Conservation (phyloP, 2,797 vertebrate species). For the Catharus ustulatus region DNA sequence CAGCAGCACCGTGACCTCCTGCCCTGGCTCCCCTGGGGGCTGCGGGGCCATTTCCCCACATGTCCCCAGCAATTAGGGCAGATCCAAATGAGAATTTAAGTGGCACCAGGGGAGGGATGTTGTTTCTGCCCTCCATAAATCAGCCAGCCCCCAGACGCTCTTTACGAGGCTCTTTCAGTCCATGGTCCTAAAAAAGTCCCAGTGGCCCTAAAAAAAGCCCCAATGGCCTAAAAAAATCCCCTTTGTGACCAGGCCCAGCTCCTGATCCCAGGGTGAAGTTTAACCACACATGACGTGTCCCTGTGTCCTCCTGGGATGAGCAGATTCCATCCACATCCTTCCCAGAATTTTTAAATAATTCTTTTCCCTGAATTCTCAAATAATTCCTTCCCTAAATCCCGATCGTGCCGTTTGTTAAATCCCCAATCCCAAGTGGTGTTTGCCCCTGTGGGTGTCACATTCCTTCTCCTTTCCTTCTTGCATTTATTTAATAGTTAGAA, state of each 20-base stretch:
- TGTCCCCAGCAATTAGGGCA: constrained; percentile 9
- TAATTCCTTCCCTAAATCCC: fast-evolving
- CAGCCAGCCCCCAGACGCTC: neutral
- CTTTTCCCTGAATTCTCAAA: fast-evolving
- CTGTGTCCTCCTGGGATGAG: fast-evolving
- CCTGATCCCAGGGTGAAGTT: neutral
- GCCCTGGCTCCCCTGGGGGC: neutral
- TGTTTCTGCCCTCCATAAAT: constrained; percentile 42
- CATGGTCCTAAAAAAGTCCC: neutral
- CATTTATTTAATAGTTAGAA: fast-evolving
- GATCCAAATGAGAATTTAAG: constrained; percentile 7
- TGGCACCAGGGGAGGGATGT: constrained; percentile 25
- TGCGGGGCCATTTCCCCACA: neutral
- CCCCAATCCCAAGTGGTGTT: neutral
- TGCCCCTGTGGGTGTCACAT: neutral
- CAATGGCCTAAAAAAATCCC: neutral
- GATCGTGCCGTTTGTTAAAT: too few species aligned
- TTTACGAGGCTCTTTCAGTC: neutral
- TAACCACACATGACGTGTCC: fast-evolving
- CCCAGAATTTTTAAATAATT: fast-evolving
- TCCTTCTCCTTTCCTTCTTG: neutral
- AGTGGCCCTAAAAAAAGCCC: neutral
- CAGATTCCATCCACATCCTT: fast-evolving
- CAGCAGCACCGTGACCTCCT: neutral
- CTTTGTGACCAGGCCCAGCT: neutral